Evolutionary conservation across 2,113 vertebrate genomes (phyloP), one percentile per base, ranked within the genome.

Genomic region (Paedocypris sp.): DNA sequence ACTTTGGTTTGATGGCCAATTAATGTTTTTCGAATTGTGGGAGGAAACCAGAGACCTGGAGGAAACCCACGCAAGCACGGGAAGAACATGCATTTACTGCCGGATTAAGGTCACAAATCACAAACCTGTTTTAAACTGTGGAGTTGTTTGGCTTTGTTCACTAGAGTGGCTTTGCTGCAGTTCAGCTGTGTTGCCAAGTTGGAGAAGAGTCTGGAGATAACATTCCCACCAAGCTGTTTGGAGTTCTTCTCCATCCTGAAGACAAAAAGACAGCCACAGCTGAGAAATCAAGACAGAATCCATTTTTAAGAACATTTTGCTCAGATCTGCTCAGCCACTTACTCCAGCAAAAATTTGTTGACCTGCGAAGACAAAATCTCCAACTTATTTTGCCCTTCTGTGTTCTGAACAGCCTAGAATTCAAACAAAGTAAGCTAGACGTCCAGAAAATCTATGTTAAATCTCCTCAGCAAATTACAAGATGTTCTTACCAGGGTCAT

Each of bases 301-400:
- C 22, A 7, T 16, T 5, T 10, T 20, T 19, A 16, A 33, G 6
- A 11, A 29, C 2, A 18, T 3, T 19, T 7, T 25, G 20, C n/a
- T 16, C 8, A 39, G 8, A 6, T 7, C 32, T 6, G 13, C 16
- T 6, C 18, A 5, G 6, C 12, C 66, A 90, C 93, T 93, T 81
- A 98, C 93, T 96, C 88, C 4, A 97, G 72, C 6, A 98, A 83
- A 70, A 92, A 81, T 25, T 74, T 82, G 73, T 97, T 97, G 73
- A 94, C 83, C 50, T 92, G 89, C 69, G 89, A 90, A 64, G 86
- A 90, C 76, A 95, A 96, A 79, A 92, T 89, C 61, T 88, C 92
- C 65, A 88, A 84, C 69, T 87, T 93, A 29, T 89, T 87, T 73
- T 92, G 92, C 41, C 90, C 90, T 36, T 91, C 88, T 0, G 85